Evolutionary conservation across 1,140 invertebrate species (phyloP), one percentile per base, ranked within the genome.

Genomic region (Paramacrobiotus metropolitanus): DNA sequence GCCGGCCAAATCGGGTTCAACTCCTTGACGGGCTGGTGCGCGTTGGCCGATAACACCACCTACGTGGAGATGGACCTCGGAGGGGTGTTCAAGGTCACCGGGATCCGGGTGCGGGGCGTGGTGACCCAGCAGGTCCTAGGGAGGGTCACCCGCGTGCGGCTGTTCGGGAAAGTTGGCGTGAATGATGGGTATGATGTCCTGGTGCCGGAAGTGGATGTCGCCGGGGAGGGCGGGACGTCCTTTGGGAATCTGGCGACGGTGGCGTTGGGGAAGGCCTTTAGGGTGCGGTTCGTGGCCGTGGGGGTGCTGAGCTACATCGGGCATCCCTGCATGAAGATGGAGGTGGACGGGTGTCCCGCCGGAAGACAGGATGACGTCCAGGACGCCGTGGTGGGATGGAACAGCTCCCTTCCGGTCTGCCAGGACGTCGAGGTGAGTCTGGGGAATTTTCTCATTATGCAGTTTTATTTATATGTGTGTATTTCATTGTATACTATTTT

Each of bases 341-440:
- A 95, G 75, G 71, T 96, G 28, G 87, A 93, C 82, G 91, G 91
- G 59, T 95, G 91, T 71, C 86, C 92, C 69, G 76, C 75, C 59
- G 86, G 87, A 68, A 82, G 84, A 0, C 76, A 77, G 44, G 67
- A 71, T 48, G 72, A 76, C 4, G 83, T 87, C 68, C 82, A 86
- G 2, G 72, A 76, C 4, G 83, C 87, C 68, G 82, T 87, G 2
- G 74, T 95, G 24, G 91, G 90, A 55, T 95, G 88, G 72, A 87
- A 95, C 73, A 86, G 87, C 67, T 87, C 86, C 63, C 89, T 86
- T 72, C 93, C 89, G 3, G 82, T 87, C 1, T 95, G 91, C 75
- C 86, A 93, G 68, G 90, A 95, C 72, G 90, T 91, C 68, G 90
- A n/a, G n/a, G n/a, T n/a, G n/a, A n/a, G n/a, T n/a, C n/a, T n/a